phyloP scores from a whole-genome alignment of 2,888 invertebrate species.

The Ellobium chinense region DNA sequence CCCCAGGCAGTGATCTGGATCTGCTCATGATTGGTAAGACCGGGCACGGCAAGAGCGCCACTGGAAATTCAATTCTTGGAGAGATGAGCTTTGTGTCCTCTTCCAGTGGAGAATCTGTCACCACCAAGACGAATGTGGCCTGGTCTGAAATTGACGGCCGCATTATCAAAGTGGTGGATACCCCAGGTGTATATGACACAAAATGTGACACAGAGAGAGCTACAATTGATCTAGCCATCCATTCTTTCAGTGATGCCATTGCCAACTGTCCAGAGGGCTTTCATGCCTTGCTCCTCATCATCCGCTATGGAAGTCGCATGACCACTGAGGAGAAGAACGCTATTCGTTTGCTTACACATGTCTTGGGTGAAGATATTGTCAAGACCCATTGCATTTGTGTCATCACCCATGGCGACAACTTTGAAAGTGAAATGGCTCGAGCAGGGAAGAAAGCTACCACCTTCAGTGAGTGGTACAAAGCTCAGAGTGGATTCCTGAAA shows the following conservation, averaged over 20 bases:
- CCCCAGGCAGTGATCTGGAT: slow-evolving; percentile 30
- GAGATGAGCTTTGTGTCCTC: neutral
- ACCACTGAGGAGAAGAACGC: slow-evolving; percentile 35
- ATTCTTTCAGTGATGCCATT: slow-evolving; percentile 33
- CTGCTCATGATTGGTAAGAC: slow-evolving; percentile 35
- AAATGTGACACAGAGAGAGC: neutral
- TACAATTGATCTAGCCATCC: slow-evolving; percentile 23
- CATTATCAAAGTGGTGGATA: slow-evolving; percentile 39
- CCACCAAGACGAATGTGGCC: neutral
- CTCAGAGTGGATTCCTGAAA: neutral
- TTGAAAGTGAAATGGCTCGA: neutral
- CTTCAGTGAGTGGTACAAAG: slow-evolving; percentile 30
- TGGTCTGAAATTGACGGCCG: slow-evolving; percentile 34
- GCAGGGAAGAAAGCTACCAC: neutral
- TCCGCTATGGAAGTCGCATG: slow-evolving; percentile 31
- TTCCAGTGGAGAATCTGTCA: slow-evolving; percentile 6
- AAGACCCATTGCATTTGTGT: slow-evolving; percentile 28
- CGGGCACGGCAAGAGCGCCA: neutral
- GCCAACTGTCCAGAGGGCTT: slow-evolving; percentile 28
- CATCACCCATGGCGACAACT: slow-evolving; percentile 31
- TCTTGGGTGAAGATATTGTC: slow-evolving; percentile 31
- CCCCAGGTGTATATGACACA: slow-evolving; percentile 36
- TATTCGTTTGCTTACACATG: slow-evolving; percentile 28
- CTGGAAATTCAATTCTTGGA: slow-evolving; percentile 4
- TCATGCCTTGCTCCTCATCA: slow-evolving; percentile 31